phyloP scores from a whole-genome alignment of 2,888 invertebrate species.

The Villa cingulata region DNA sequence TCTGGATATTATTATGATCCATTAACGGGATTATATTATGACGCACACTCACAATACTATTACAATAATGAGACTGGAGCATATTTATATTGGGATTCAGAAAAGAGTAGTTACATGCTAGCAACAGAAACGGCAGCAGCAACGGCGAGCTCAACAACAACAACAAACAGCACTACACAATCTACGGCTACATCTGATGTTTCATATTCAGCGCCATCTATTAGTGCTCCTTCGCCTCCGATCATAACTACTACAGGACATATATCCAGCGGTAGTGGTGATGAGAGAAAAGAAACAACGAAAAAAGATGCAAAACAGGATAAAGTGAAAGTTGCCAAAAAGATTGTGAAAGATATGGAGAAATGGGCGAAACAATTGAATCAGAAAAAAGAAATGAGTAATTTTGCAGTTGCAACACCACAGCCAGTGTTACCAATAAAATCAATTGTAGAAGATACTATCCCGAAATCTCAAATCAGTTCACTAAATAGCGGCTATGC shows the following conservation, averaged over 20 bases:
- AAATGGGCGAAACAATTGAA: slow-evolving; percentile 94
- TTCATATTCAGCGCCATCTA: slow-evolving; percentile 8
- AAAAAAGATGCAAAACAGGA: slow-evolving; percentile 67
- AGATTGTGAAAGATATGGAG: slow-evolving; percentile 80
- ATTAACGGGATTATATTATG: slow-evolving; percentile 86
- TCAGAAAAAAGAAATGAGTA: slow-evolving; percentile 70
- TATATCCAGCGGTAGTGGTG: slow-evolving; percentile 28
- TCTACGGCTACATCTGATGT: slow-evolving; percentile 18
- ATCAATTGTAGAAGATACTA: slow-evolving; percentile 14
- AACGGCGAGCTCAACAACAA: neutral
- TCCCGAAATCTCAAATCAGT: neutral
- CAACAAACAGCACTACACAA: neutral
- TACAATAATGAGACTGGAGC: slow-evolving; percentile 83
- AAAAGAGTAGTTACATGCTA: slow-evolving; percentile 48
- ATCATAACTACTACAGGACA: slow-evolving; percentile 24
- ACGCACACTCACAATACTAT: slow-evolving; percentile 90
- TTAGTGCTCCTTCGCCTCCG: slow-evolving; percentile 10
- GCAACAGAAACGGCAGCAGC: slow-evolving; percentile 25
- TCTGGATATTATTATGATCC: slow-evolving; percentile 96
- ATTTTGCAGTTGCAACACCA: slow-evolving; percentile 27
- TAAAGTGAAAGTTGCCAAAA: slow-evolving; percentile 93
- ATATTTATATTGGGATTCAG: slow-evolving; percentile 90
- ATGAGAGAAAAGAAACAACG: slow-evolving; percentile 33
- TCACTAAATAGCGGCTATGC: slow-evolving; percentile 49
- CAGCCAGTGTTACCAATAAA: slow-evolving; percentile 24